Evolutionary conservation across 2,797 vertebrate species (phyloP), one percentile per base, ranked within the genome.

Genomic region (Sebastes matsubarae): DNA sequence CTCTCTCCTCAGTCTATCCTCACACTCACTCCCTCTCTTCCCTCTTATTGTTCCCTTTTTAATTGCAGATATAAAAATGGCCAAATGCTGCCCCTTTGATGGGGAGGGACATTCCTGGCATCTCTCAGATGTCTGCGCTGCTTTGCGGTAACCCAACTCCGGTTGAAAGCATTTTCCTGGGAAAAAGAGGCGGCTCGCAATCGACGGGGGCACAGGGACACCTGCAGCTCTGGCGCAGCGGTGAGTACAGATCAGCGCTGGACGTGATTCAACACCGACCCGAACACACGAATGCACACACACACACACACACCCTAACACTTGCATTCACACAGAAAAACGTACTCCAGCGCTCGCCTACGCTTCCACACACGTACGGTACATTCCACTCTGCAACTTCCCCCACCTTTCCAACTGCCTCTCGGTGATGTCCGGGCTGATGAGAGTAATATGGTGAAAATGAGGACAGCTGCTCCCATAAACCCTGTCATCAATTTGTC

Each of bases 131-230:
- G 91, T 93, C 92, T 89, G 66, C 4, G 79, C 90, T 89, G 86
- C 90, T 93, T 90, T 88, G 89, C 58, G 4, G 94, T 90, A 96
- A 96, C 91, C 91, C 89, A 87, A 95, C 84, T 88, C 94, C 75
- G 54, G 90, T 95, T 96, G 93, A 96, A 96, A 96, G 95, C 94
- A 95, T 96, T 95, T 95, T 90, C 90, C 80, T 92, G 86, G 86
- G 85, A 87, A 90, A 89, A 92, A 81, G 79, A 89, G 83, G 80
- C 69, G 12, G 81, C 86, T 80, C 52, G 14, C 82, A 64, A 84
- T 81, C 75, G 42, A 76, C 82, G 42, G 86, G 68, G 68, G 79
- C 75, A 55, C 79, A 65, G 81, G 87, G 92, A 95, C 95, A 96
- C 95, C 95, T 96, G 95, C 93, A 89, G 90, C 87, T 87, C 79